Evolutionary conservation across 2,888 invertebrate species (phyloP).

Genomic region (Deroplatys truncata): DNA sequence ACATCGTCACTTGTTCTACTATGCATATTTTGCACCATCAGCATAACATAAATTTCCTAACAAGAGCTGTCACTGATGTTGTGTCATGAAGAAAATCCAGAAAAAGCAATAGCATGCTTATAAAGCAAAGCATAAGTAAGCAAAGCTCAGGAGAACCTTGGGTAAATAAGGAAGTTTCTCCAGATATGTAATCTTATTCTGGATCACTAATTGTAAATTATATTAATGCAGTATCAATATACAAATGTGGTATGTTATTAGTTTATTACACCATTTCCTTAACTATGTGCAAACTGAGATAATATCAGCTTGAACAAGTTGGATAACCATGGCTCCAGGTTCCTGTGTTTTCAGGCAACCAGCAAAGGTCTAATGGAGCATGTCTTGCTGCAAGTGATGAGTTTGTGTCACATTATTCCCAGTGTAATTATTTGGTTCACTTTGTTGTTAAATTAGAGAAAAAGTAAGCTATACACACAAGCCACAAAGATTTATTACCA

Average conservation of each 20-base stretch:
- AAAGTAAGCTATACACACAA: not conserved
- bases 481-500: not conserved
- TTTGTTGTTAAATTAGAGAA: not conserved
- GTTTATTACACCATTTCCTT: not conserved
- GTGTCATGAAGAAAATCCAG: not conserved
- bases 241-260: not conserved
- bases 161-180: not conserved
- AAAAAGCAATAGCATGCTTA: not conserved
- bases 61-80: not conserved
- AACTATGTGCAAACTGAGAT: not conserved
- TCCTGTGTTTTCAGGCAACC: not conserved
- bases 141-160: not conserved
- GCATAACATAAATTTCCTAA: not conserved
- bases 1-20: not conserved
- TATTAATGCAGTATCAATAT: not conserved
- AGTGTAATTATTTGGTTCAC: not conserved
- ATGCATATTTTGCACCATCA: not conserved
- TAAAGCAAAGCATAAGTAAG: not conserved
- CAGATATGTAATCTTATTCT: not conserved
- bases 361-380: constrained; percentile 10
- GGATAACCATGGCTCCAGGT: not conserved
- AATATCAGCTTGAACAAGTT: not conserved
- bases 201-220: not conserved
- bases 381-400: not conserved
- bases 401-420: not conserved